phyloP scores from a whole-genome alignment of 2,888 invertebrate genomes.

The Melieria picta region DNA sequence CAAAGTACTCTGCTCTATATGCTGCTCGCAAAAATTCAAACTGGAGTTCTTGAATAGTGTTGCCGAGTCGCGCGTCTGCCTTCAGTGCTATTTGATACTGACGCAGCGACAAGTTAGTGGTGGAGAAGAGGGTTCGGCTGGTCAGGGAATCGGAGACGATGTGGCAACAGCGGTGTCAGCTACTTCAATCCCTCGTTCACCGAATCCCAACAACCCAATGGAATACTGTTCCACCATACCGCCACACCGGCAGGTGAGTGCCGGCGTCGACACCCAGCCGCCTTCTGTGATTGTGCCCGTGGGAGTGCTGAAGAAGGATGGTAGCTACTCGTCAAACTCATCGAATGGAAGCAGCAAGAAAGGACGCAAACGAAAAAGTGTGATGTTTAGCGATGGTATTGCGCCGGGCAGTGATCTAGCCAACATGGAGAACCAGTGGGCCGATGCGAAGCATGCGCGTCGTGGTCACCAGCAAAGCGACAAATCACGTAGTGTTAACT shows the following conservation, averaged over 20 bases:
- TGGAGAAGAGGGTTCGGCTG: background rate
- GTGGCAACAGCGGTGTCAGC: conserved; percentile 32
- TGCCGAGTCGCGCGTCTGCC: conserved; percentile 83
- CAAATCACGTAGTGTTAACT: conserved; percentile 34
- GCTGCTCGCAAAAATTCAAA: conserved; percentile 77
- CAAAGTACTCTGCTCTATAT: conserved; percentile 81
- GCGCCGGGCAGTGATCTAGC: conserved; percentile 85
- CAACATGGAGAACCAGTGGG: conserved; percentile 73
- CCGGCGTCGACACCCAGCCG: conserved; percentile 67
- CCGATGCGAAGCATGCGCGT: conserved; percentile 66
- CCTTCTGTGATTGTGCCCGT: conserved; percentile 87
- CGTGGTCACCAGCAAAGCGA: conserved; percentile 52
- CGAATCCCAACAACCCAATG: conserved; percentile 87
- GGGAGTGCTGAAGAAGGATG: conserved; percentile 77
- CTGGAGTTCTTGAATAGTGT: conserved; percentile 78
- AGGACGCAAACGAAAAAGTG: conserved; percentile 74
- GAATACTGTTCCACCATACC: conserved; percentile 88
- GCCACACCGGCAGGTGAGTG: conserved; percentile 77
- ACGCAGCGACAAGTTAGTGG: conserved; percentile 53
- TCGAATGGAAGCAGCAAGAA: conserved; percentile 59
- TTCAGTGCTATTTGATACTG: conserved; percentile 74
- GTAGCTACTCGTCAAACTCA: conserved; percentile 60
- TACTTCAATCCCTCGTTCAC: conserved; percentile 65
- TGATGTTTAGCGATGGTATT: conserved; percentile 91
- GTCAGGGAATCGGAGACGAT: conserved; percentile 9